Base-by-base conservation (phyloP, 2,113 vertebrate species). In the Mus spicilegus region DNA sequence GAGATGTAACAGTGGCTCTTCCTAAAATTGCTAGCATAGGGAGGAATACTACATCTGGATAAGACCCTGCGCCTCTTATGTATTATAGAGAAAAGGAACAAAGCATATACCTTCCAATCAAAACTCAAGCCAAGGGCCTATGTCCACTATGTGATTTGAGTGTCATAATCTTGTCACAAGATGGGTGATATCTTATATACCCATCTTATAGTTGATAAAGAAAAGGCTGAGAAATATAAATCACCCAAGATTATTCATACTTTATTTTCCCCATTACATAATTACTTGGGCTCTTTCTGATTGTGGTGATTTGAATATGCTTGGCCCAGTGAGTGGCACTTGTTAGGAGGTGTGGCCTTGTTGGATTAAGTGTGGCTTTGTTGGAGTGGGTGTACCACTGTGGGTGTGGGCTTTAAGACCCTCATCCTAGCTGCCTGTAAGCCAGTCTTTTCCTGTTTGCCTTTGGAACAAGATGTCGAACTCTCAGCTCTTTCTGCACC, bases 41-140 rank as follows among this genome's bases (percentile, higher is more conserved):
- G 54, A 76, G 10, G 17, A 22, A 19, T 26, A 30, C 7, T 30
- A 69, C 7, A 22, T 85, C 85, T 46, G 89, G 33, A 91, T n/a
- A 39, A n/a, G 63, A n/a, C 42, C 76, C 36, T 84, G 73, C 28
- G 63, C 54, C n/a, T 84, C 3, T 12, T 90, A 17, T 67, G 46
- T 82, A 24, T 72, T 87, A 28, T 46, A 87, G 78, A 85, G 36
- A 65, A 97, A 90, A 82, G 49, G 39, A 86, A 89, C 24, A 22
- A 56, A 89, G 63, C 14, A 13, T 12, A 54, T 24, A 78, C 96
- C 17, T 84, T 82, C 56, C 87, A 85, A 87, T 77, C 16, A 87
- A 58, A 54, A 51, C 51, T 4, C 67, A 19, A 95, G 30, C 49
- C 36, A n/a, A 58, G 26, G 85, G 46, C 7, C 89, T 28, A 33